These are phyloP conservation scores for Thripadectes ignobilis DNA, from an alignment of 2,797 vertebrate species.

Conservation along the genomic window DNA sequence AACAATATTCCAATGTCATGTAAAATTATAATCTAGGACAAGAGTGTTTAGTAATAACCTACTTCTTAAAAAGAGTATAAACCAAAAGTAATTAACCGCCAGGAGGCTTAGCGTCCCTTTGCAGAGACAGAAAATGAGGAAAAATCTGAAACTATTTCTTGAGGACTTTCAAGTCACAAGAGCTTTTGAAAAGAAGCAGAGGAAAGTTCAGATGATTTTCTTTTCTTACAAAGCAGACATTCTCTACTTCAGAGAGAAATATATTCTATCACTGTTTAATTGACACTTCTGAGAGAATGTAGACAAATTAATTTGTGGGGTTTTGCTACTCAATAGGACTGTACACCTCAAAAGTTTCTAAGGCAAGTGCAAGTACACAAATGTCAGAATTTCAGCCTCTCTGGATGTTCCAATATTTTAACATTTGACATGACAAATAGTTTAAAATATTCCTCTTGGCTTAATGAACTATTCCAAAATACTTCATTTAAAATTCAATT, in stretches of 20 bases:
- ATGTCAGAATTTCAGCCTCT: neutral
- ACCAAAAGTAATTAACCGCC: neutral
- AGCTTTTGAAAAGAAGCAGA: neutral
- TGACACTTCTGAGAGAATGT: neutral
- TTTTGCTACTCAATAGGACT: neutral
- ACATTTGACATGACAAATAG: neutral
- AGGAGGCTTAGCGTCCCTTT: neutral
- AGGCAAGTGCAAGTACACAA: accelerated
- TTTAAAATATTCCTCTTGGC: neutral
- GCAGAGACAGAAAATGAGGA: neutral
- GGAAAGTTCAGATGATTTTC: neutral
- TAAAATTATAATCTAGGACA: neutral
- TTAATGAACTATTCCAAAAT: neutral
- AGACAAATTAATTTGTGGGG: accelerated
- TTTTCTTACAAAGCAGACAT: neutral
- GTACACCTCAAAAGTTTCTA: neutral
- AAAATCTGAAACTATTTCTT: neutral
- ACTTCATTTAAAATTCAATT: neutral
- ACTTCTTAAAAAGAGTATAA: neutral
- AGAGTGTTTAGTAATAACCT: neutral
- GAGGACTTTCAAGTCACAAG: neutral
- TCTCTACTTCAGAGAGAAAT: neutral
- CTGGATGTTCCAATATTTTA: neutral
- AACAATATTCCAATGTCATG: neutral
- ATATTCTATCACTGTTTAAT: neutral